Evolutionary conservation across 2,113 vertebrate genomes (phyloP).

Genomic region (Sitta europaea): DNA sequence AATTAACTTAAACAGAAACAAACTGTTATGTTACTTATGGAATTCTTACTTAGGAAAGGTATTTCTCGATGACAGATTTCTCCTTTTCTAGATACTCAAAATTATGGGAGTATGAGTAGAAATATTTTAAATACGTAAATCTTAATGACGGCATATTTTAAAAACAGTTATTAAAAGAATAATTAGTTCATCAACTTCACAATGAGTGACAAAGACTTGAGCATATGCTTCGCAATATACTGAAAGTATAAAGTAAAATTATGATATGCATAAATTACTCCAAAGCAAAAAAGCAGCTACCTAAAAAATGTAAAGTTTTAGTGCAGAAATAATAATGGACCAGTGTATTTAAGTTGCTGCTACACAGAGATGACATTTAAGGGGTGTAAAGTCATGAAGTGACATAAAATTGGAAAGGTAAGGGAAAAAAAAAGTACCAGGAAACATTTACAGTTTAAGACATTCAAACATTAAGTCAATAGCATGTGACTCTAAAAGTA

Average conservation of each 20-base stretch:
- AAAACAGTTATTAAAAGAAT: background rate
- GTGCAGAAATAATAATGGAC: background rate
- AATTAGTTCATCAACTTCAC: background rate
- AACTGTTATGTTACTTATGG: accelerated
- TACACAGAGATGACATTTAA: background rate
- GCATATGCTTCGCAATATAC: background rate
- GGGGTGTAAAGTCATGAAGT: background rate
- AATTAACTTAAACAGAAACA: background rate
- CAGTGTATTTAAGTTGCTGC: background rate
- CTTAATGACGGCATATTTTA: background rate
- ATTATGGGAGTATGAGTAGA: background rate
- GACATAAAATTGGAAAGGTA: background rate
- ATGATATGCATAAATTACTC: background rate
- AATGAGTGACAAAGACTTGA: background rate
- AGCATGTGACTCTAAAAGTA: background rate
- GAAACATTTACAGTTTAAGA: background rate
- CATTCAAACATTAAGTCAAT: background rate
- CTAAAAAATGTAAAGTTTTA: background rate
- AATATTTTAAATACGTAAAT: background rate
- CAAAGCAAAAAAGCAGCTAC: background rate
- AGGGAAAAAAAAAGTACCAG: background rate
- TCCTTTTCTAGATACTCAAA: background rate
- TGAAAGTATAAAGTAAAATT: background rate
- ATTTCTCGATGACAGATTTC: background rate
- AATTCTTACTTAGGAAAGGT: background rate